Conservation (phyloP, 2,797 vertebrate species). For the Centroberyx gerrardi region DNA sequence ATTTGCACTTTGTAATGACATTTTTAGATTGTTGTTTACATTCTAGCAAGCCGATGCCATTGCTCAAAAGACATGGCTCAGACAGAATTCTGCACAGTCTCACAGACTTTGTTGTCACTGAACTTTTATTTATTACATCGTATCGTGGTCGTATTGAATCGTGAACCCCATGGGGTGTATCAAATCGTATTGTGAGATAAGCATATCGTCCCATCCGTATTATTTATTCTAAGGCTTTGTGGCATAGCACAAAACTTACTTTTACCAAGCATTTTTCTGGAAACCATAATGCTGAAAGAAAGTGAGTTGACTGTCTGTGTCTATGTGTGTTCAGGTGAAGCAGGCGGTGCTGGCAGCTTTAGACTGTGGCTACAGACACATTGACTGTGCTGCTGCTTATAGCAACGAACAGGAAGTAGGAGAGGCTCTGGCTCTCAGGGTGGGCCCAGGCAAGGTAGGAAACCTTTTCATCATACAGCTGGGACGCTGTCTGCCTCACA, state of each 20-base stretch:
- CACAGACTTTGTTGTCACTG: no score
- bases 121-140: no score
- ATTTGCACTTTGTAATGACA: no score
- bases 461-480: not conserved
- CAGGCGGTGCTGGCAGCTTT: conserved; percentile 83
- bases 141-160: no score
- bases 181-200: no score
- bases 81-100: no score
- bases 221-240: not conserved
- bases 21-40: no score
- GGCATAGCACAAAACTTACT: not conserved
- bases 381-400: conserved; percentile 86
- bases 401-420: conserved; percentile 86
- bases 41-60: no score
- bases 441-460: conserved; percentile 82
- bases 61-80: no score
- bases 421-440: conserved; percentile 75
- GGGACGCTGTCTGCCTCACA: not conserved
- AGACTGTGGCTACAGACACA: conserved; percentile 85
- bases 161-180: no score
- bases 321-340: conserved; percentile 75
- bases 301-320: not conserved
- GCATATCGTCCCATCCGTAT: no score
- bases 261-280: not conserved
- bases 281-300: not conserved